Percentiles rank a stretch among this genome's conserved stretches.
Evolutionary conservation across 2,888 invertebrate species (phyloP).

Genomic region (Habrosyne pyritoides): DNA sequence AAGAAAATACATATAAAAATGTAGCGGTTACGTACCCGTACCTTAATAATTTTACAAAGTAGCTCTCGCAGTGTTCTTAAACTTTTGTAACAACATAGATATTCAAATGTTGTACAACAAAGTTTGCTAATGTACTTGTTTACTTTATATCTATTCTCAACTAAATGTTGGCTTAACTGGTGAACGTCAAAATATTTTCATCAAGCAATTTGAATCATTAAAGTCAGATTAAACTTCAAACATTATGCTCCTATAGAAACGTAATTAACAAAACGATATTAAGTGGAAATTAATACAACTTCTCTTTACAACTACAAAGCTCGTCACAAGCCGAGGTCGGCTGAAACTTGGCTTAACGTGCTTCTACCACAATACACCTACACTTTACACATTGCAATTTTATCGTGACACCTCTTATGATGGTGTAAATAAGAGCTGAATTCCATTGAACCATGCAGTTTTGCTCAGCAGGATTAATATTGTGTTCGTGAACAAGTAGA

Average conservation of each 20-base stretch:
- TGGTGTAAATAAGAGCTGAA: constrained; percentile 16
- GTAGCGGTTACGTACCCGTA: not conserved
- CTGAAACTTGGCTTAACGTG: constrained; percentile 60
- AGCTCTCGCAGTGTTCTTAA: not conserved
- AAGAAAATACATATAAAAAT: constrained; percentile 7
- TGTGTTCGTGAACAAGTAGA: constrained; percentile 52
- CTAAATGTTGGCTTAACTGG: constrained; percentile 13
- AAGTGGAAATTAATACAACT: constrained; percentile 55
- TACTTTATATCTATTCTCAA: constrained; percentile 2
- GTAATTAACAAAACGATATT: constrained; percentile 49
- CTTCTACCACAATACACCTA: constrained; percentile 31
- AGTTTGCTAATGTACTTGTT: not conserved
- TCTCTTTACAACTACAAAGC: constrained; percentile 51
- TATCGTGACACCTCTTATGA: constrained; percentile 11
- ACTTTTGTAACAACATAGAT: not conserved
- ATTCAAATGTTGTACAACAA: constrained; percentile 1
- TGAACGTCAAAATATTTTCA: constrained; percentile 14
- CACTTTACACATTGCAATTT: constrained; percentile 5
- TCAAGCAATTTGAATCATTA: constrained; percentile 30
- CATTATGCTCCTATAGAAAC: constrained; percentile 31
- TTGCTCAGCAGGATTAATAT: constrained; percentile 24
- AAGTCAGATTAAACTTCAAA: constrained; percentile 39
- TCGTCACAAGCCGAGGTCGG: constrained; percentile 56
- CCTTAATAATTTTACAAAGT: not conserved
- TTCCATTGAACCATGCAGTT: constrained; percentile 21